phyloP scores from a whole-genome alignment of 1,140 invertebrate species.

The Drosophila prosaltans region DNA sequence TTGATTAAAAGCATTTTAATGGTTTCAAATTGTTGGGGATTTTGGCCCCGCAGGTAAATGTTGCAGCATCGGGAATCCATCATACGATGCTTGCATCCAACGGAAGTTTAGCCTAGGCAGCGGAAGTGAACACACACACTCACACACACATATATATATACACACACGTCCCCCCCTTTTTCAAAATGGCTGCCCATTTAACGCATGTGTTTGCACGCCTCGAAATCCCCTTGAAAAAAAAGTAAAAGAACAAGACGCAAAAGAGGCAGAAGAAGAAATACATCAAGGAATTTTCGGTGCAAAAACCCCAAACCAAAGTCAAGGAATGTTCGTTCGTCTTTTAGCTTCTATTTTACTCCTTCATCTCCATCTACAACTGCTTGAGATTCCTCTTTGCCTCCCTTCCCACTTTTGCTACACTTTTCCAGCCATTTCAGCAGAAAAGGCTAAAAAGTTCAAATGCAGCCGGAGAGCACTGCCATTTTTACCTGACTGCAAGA shows the following conservation, averaged over 20 bases:
- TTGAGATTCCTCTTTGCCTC: background rate
- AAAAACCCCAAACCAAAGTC: constrained; percentile 30
- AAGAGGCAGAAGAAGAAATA: constrained; percentile 33
- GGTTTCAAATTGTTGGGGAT: constrained; percentile 53
- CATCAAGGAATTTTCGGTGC: constrained; percentile 51
- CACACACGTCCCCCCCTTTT: constrained; percentile 2
- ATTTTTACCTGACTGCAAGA: constrained; percentile 79
- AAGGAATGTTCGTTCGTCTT: constrained; percentile 56
- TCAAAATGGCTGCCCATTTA: constrained; percentile 75
- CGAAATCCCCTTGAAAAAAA: constrained; percentile 26
- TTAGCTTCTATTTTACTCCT: constrained; percentile 45
- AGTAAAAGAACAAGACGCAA: constrained; percentile 36
- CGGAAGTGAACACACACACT: constrained; percentile 55
- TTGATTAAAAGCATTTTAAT: constrained; percentile 81
- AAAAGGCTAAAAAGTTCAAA: constrained; percentile 79
- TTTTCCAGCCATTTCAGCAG: constrained; percentile 76
- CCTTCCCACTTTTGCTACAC: constrained; percentile 1
- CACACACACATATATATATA: background rate
- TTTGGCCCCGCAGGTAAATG: constrained; percentile 59
- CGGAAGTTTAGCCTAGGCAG: constrained; percentile 66
- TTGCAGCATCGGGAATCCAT: constrained; percentile 31
- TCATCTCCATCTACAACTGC: constrained; percentile 11
- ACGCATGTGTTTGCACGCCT: constrained; percentile 73
- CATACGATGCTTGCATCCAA: constrained; percentile 29
- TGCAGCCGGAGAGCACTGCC: constrained; percentile 67